Evolutionary conservation across 2,113 vertebrate genomes (phyloP).

Genomic region (Chaetops frenatus): DNA sequence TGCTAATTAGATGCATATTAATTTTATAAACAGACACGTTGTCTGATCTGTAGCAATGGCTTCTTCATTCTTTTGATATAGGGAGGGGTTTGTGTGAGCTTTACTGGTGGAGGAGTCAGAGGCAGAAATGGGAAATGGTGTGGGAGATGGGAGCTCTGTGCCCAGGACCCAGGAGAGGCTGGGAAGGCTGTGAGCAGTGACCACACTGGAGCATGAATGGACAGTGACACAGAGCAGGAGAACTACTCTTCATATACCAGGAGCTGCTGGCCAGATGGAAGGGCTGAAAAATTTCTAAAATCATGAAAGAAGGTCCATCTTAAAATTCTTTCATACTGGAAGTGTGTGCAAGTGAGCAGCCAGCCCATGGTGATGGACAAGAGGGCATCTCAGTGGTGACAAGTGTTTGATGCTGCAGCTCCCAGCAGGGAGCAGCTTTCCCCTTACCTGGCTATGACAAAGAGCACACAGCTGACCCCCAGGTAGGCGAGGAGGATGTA

Average conservation of each 20-base stretch:
- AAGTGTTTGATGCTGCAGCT: background rate
- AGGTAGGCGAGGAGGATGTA: constrained; percentile 97
- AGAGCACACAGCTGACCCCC: constrained; percentile 97
- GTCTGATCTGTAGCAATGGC: background rate
- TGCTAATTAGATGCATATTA: constrained; percentile 55
- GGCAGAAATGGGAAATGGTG: background rate
- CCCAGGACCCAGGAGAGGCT: background rate
- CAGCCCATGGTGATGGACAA: background rate
- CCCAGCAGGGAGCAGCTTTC: background rate
- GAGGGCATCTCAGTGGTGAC: background rate
- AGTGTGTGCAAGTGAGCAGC: background rate
- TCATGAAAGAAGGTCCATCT: background rate
- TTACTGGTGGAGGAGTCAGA: background rate
- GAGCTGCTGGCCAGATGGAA: background rate
- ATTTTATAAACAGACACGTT: constrained; percentile 28
- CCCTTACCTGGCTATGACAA: constrained; percentile 95
- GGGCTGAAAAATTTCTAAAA: background rate
- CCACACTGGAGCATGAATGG: accelerated
- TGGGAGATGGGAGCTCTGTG: accelerated
- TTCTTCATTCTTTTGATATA: background rate
- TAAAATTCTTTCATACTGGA: background rate
- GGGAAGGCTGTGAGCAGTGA: background rate
- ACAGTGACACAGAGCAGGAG: background rate
- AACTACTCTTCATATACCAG: background rate
- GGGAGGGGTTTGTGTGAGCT: background rate